Percentiles rank a stretch among this genome's conserved stretches.
These are phyloP conservation scores for Hyperopisus bebe DNA, from an alignment of 2,113 vertebrate genomes.

Conservation along the genomic window DNA sequence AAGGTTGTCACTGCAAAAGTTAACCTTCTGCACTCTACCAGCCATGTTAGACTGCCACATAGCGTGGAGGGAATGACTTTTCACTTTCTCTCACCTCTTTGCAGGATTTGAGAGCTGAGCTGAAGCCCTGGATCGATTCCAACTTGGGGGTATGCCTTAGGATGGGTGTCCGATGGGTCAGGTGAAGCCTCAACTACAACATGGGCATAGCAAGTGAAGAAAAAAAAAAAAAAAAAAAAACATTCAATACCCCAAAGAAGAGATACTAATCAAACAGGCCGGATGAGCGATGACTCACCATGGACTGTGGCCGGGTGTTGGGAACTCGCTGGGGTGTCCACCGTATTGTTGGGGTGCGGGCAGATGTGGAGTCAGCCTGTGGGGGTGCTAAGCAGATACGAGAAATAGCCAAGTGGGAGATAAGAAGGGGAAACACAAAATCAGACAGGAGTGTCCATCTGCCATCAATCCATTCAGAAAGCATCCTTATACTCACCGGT, in stretches of 20 bases:
- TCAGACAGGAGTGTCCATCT: neutral
- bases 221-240: neutral
- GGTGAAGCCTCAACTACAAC: constrained; percentile 44
- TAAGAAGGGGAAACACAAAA: neutral
- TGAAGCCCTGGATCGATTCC: constrained; percentile 10
- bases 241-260: neutral
- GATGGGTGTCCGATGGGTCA: constrained; percentile 32
- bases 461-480: neutral
- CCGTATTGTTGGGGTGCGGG: constrained; percentile 36
- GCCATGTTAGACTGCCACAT: neutral
- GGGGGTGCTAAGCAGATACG: constrained; percentile 9
- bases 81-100: constrained; percentile 48
- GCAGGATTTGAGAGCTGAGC: constrained; percentile 17
- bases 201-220: neutral
- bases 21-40: neutral
- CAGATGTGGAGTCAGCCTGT: neutral
- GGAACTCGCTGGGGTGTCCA: constrained; percentile 55
- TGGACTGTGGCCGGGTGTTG: constrained; percentile 44
- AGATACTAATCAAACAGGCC: neutral
- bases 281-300: constrained; percentile 33
- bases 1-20: neutral
- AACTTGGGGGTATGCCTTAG: constrained; percentile 32
- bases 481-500: constrained; percentile 34
- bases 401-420: neutral
- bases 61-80: neutral